Percentiles rank a stretch among this genome's conserved stretches.
These are phyloP conservation scores for Lomographa bimaculata DNA, from an alignment of 2,888 invertebrate genomes.

Conservation along the genomic window DNA sequence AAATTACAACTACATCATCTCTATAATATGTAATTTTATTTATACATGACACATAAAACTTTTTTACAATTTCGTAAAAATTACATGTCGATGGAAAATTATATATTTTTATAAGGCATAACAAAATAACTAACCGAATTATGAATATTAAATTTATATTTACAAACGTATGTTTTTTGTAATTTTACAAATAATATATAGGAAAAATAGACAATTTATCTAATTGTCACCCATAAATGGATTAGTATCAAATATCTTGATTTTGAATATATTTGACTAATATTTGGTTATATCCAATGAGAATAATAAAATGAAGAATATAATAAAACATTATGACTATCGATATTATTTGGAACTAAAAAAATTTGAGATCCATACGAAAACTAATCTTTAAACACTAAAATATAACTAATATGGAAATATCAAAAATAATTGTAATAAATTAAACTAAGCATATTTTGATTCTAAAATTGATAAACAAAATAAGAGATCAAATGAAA, in stretches of 20 bases:
- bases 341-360: constrained; percentile 77
- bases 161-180: no score
- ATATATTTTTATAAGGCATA: constrained; percentile 28
- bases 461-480: constrained; percentile 70
- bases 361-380: constrained; percentile 73
- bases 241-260: constrained; percentile 25
- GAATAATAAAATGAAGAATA: constrained; percentile 50
- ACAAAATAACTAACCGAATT: constrained; percentile 36
- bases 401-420: constrained; percentile 32
- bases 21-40: constrained; percentile 32
- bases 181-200: constrained; percentile 1
- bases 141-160: constrained; percentile 41
- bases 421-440: constrained; percentile 49
- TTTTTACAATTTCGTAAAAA: constrained; percentile 53
- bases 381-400: constrained; percentile 46
- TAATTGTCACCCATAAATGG: constrained; percentile 19
- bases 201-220: constrained; percentile 29
- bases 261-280: constrained; percentile 68
- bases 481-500: constrained; percentile 78
- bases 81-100: constrained; percentile 52
- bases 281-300: constrained; percentile 72
- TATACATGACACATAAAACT: constrained; percentile 51
- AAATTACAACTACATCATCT: constrained; percentile 43
- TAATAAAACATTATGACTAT: constrained; percentile 67
- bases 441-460: constrained; percentile 67